Evolutionary conservation across 2,113 vertebrate genomes (phyloP).

Genomic region (Gobius niger): DNA sequence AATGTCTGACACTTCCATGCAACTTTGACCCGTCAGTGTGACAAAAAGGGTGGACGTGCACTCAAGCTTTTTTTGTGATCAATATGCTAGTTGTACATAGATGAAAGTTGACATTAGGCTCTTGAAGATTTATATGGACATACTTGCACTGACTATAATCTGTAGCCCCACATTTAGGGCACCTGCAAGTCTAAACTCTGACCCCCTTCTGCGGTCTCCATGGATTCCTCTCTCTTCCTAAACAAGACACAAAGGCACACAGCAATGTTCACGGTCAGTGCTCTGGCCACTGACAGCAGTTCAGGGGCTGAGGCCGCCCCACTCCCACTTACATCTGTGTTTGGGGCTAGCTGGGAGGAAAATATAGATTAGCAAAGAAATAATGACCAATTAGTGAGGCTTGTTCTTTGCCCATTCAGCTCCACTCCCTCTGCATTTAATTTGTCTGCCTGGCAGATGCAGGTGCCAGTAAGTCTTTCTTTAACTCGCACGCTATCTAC

Average conservation of each 20-base stretch:
- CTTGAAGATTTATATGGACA: neutral
- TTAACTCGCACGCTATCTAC: constrained; percentile 46
- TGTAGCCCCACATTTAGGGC: constrained; percentile 7
- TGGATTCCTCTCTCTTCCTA: constrained; percentile 31
- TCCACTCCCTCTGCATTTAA: constrained; percentile 44
- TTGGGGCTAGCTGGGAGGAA: constrained; percentile 51
- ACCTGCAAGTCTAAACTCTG: constrained; percentile 50
- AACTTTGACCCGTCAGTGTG: constrained; percentile 36
- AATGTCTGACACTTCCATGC: constrained; percentile 46
- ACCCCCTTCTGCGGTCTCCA: constrained; percentile 44
- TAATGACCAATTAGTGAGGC: constrained; percentile 64
- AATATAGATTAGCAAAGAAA: constrained; percentile 57
- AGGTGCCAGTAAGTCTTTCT: constrained; percentile 57
- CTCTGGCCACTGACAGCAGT: constrained; percentile 25
- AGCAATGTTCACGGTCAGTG: constrained; percentile 45
- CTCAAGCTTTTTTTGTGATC: neutral
- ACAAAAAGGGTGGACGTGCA: neutral
- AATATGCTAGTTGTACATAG: neutral
- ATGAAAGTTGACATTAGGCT: neutral
- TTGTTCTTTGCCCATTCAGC: constrained; percentile 54
- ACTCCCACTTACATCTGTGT: constrained; percentile 55
- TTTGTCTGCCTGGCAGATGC: constrained; percentile 52
- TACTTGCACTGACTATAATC: neutral
- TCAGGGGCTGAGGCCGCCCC: constrained; percentile 14
- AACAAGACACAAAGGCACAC: constrained; percentile 44